Percentiles rank a stretch among this genome's conserved stretches.
Evolutionary conservation across 2,113 vertebrate species (phyloP).

Genomic region (Donacobius atricapilla): DNA sequence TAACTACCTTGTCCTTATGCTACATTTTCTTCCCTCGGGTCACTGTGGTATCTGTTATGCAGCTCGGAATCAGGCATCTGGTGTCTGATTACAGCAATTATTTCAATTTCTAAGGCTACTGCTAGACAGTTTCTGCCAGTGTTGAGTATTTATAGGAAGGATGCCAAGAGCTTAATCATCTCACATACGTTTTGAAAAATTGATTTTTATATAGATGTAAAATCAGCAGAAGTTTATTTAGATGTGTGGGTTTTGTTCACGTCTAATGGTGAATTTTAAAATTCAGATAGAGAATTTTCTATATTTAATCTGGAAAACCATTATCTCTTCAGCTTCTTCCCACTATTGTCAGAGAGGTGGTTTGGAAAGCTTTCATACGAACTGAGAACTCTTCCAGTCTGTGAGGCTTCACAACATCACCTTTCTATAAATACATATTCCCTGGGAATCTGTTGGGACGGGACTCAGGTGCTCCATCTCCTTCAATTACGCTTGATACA

Average conservation of each 20-base stretch:
- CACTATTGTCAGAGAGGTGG: not conserved
- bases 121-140: not conserved
- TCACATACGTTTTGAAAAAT: not conserved
- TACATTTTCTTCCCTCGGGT: not conserved
- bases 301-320: not conserved
- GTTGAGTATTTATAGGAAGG: not conserved
- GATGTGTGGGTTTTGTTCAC: not conserved
- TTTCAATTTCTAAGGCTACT: slow-evolving; percentile 1
- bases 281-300: not conserved
- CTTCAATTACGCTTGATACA: not conserved
- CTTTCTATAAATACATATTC: not conserved
- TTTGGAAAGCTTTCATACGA: not conserved
- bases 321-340: not conserved
- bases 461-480: slow-evolving; percentile 25
- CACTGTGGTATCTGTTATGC: not conserved
- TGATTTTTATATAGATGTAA: not conserved
- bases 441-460: not conserved
- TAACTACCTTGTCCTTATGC: not conserved
- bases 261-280: not conserved
- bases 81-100: slow-evolving; percentile 21
- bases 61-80: not conserved
- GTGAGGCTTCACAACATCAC: not conserved
- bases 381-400: not conserved
- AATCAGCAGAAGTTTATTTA: not conserved
- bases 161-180: not conserved